Evolutionary conservation across 1,140 invertebrate genomes (phyloP).

Genomic region (Sogatella furcifera): DNA sequence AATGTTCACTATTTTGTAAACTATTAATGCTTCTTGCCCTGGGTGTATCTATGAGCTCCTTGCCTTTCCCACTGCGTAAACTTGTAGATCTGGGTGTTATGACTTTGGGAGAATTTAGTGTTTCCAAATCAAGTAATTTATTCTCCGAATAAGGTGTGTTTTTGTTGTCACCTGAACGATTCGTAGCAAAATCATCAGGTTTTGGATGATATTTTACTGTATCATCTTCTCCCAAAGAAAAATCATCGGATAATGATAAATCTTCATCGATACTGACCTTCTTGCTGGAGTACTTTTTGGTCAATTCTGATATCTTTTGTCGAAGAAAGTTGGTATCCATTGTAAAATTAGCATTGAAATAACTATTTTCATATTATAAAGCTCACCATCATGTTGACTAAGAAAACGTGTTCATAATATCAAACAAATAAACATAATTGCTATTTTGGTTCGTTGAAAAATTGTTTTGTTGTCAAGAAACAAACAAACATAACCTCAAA

Average conservation of each 20-base stretch:
- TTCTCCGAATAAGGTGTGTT: neutral
- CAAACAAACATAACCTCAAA: neutral
- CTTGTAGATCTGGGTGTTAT: too few relatives aligned
- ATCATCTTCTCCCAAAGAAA: neutral
- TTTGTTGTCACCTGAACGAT: neutral
- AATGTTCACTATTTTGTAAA: too few relatives aligned
- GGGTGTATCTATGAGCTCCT: too few relatives aligned
- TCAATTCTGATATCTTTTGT: conserved; percentile 2
- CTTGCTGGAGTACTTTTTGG: neutral
- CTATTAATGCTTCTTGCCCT: too few relatives aligned
- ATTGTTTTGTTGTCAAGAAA: neutral
- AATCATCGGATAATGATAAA: neutral
- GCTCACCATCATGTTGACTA: too few relatives aligned
- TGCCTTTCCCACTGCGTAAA: too few relatives aligned
- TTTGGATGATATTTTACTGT: neutral
- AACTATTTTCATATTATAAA: too few relatives aligned
- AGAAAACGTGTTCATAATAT: too few relatives aligned
- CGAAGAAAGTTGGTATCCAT: neutral
- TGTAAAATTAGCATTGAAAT: too few relatives aligned
- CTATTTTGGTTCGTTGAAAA: too few relatives aligned
- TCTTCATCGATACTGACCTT: neutral
- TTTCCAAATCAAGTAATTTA: neutral
- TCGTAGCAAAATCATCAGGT: neutral
- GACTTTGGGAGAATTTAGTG: neutral
- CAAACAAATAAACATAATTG: too few relatives aligned